Evolutionary conservation across 64 coral and sea anemone genomes (phyloP).

Genomic region (Stichodactyla mertensii): DNA sequence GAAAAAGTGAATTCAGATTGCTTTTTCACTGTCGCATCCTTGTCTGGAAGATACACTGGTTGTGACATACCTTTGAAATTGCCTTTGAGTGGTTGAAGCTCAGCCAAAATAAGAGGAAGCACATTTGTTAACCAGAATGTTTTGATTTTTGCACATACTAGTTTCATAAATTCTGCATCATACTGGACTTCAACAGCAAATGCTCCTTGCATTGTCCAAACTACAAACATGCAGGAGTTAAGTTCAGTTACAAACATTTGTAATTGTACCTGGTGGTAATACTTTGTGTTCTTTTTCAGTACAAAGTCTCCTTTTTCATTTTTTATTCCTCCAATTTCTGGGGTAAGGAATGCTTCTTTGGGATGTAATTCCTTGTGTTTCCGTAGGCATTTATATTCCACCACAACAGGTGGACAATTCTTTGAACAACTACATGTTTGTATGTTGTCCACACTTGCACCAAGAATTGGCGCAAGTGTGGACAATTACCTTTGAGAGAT

Average conservation of each 20-base stretch:
- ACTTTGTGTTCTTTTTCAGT: slow-evolving; percentile 43
- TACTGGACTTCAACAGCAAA: slow-evolving; percentile 53
- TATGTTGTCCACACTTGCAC: slow-evolving; percentile 57
- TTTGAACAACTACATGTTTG: slow-evolving; percentile 46
- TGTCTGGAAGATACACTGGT: not conserved
- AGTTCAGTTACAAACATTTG: slow-evolving; percentile 66
- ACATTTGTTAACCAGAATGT: slow-evolving; percentile 34
- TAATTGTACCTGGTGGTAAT: slow-evolving; percentile 54
- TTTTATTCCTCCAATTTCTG: slow-evolving; percentile 61
- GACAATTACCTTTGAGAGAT: slow-evolving; percentile 57
- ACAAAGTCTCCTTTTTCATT: slow-evolving; percentile 44
- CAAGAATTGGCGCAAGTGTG: slow-evolving; percentile 59
- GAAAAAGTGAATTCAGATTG: not conserved
- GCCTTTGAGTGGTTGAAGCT: not conserved
- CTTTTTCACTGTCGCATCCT: not conserved
- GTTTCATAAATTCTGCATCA: slow-evolving; percentile 45
- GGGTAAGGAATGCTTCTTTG: slow-evolving; percentile 55
- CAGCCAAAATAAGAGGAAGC: not conserved
- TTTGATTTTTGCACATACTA: slow-evolving; percentile 44
- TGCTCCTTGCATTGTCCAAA: slow-evolving; percentile 47
- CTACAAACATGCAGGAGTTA: slow-evolving; percentile 38
- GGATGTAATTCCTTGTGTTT: slow-evolving; percentile 63
- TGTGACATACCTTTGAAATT: slow-evolving; percentile 4
- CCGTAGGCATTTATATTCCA: slow-evolving; percentile 57
- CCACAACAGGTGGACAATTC: slow-evolving; percentile 39